Percentiles rank a stretch among this genome's conserved stretches.
Conservation (phyloP, 2,888 invertebrate species). For the Cephus pygmeus region DNA sequence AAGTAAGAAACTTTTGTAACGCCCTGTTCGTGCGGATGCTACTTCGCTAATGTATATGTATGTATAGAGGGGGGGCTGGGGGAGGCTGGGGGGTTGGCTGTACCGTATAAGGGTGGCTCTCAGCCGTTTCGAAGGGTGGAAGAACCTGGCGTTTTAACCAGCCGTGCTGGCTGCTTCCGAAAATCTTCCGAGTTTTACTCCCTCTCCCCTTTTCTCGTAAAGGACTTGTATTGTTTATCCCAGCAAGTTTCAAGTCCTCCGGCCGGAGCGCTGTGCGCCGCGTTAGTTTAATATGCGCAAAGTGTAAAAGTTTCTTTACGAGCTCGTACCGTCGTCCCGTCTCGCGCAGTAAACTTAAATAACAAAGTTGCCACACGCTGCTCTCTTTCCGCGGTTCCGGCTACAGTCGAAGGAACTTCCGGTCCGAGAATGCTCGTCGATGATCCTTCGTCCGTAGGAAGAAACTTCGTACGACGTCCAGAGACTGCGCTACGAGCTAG, state of each 20-base stretch:
- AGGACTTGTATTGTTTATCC: constrained; percentile 37
- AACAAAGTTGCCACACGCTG: constrained; percentile 31
- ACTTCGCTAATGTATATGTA: not conserved
- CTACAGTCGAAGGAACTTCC: not conserved
- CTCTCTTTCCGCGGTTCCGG: constrained; percentile 1
- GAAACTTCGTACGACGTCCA: not conserved
- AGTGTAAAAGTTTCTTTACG: constrained; percentile 44
- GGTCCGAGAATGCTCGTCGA: not conserved
- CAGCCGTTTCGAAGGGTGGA: not conserved
- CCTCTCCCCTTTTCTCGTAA: not conserved
- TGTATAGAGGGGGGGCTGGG: not conserved
- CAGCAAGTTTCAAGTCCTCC: constrained; percentile 31
- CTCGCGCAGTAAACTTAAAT: constrained; percentile 37
- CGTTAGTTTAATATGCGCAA: constrained; percentile 47
- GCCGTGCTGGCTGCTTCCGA: not conserved
- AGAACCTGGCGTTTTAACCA: constrained; percentile 3
- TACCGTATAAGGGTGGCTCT: not conserved
- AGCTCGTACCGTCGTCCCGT: constrained; percentile 29
- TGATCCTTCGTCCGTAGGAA: not conserved
- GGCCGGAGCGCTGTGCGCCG: constrained; percentile 14
- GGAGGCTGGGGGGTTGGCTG: too few relatives aligned
- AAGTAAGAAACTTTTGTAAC: constrained; percentile 51
- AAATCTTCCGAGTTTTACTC: constrained; percentile 25
- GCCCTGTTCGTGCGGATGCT: constrained; percentile 24
- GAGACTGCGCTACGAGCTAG: not conserved